Conservation (phyloP, 2,797 vertebrate genomes). For the Schizopygopsis pylzovi region DNA sequence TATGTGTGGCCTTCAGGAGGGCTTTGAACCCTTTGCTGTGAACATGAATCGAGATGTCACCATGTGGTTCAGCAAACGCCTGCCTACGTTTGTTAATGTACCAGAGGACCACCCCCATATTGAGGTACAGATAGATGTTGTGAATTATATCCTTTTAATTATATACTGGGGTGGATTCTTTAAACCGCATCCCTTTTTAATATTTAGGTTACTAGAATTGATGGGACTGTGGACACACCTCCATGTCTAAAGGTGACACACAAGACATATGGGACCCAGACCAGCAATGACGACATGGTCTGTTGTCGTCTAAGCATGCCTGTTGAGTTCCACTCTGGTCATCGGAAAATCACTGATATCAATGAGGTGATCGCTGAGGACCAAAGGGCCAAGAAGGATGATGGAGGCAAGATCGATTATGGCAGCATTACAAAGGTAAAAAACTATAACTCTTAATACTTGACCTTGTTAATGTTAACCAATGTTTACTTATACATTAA, state of each 20-base stretch:
- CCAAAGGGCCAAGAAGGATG: conserved; percentile 65
- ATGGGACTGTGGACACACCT: conserved; percentile 92
- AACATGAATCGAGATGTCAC: conserved; percentile 98
- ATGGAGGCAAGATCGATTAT: conserved; percentile 75
- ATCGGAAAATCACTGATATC: conserved; percentile 56
- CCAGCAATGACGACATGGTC: conserved; percentile 91
- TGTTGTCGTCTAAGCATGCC: conserved; percentile 97
- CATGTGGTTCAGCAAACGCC: conserved; percentile 99
- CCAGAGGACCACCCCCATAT: conserved; percentile 87
- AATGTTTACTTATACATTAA: background rate
- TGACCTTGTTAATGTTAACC: background rate
- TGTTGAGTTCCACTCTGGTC: conserved; percentile 85
- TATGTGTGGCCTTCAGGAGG: conserved; percentile 98
- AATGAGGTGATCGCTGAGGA: conserved; percentile 53
- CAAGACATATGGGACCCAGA: conserved; percentile 96
- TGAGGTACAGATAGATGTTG: conserved; percentile 77
- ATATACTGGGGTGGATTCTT: background rate
- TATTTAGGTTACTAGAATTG: conserved; percentile 90
- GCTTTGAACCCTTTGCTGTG: conserved; percentile 96
- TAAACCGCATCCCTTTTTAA: background rate
- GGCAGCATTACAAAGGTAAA: conserved; percentile 79
- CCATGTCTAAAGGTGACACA: conserved; percentile 97
- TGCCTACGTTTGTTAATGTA: conserved; percentile 93
- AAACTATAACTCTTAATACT: background rate
- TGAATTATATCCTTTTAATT: background rate